phyloP scores from a whole-genome alignment of 92 coral and sea anemone species.

The Galaxea fascicularis region DNA sequence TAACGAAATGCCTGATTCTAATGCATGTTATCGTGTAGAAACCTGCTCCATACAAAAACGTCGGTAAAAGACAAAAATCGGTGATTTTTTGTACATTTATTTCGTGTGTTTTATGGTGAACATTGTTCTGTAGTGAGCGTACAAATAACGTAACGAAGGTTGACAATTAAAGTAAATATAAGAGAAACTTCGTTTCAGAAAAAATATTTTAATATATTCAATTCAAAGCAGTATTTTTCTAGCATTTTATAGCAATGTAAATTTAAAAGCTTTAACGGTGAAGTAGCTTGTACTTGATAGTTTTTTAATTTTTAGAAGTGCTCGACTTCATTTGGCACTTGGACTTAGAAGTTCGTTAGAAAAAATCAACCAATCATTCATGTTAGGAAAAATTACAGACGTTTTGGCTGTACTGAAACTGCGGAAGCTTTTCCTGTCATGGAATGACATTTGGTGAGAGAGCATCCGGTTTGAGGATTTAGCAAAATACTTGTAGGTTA shows the following conservation, averaged over 20 bases:
- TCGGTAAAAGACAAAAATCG: no score
- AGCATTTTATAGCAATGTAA: slow-evolving; percentile 9
- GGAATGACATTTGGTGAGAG: no score
- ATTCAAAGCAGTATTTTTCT: slow-evolving; percentile 18
- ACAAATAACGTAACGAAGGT: slow-evolving; percentile 19
- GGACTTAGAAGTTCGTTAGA: not conserved
- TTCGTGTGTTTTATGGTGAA: not conserved
- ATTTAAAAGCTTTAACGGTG: not conserved
- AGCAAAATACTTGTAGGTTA: no score
- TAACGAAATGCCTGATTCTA: not conserved
- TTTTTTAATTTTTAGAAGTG: not conserved
- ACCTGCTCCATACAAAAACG: not conserved
- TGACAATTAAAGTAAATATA: not conserved
- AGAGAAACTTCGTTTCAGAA: not conserved
- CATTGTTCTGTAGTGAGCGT: not conserved
- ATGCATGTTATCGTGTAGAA: not conserved
- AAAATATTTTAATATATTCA: slow-evolving; percentile 33
- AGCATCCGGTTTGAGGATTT: no score
- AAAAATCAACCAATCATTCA: not conserved
- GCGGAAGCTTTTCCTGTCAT: no score
- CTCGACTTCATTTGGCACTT: not conserved
- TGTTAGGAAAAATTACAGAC: no score
- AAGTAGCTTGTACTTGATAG: not conserved
- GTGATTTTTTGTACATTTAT: not conserved
- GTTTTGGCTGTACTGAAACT: no score